Evolutionary conservation across 2,797 vertebrate genomes (phyloP).

Genomic region (Helostoma temminkii): DNA sequence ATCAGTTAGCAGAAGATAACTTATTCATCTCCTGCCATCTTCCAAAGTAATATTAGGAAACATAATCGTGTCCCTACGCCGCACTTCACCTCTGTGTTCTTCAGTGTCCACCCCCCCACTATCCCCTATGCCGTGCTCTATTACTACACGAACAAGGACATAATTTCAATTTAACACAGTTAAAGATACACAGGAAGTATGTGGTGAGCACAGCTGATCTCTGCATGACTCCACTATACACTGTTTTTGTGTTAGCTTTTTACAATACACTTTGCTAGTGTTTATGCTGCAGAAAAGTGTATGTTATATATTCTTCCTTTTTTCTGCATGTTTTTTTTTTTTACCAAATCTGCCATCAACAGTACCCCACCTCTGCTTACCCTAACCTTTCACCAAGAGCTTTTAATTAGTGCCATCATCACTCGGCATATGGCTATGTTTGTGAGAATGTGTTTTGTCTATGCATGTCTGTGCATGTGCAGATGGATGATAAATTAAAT

Average conservation of each 20-base stretch:
- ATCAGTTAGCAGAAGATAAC: conserved; percentile 42
- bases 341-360: conserved; percentile 8
- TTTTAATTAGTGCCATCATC: conserved; percentile 84
- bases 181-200: conserved; percentile 51
- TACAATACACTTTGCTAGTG: background rate
- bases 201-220: conserved; percentile 16
- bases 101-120: conserved; percentile 17
- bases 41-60: conserved; percentile 25
- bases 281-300: background rate
- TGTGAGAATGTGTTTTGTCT: conserved; percentile 29
- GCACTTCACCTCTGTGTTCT: conserved; percentile 36
- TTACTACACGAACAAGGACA: conserved; percentile 70
- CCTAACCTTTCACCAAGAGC: conserved; percentile 75
- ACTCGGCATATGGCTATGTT: conserved; percentile 73
- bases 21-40: conserved; percentile 15
- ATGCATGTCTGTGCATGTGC: background rate
- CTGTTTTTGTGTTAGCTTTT: background rate
- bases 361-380: conserved; percentile 60
- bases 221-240: background rate
- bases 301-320: background rate
- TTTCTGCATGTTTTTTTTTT: background rate
- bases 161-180: conserved; percentile 75
- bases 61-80: conserved; percentile 28
- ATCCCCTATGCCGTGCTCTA: conserved; percentile 54
- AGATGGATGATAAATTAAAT: conserved; percentile 19